A percentile compares a stretch with the other conserved stretches of the same genome.
Conservation (phyloP, 2,888 invertebrate genomes). For the Hipparchia semele region DNA sequence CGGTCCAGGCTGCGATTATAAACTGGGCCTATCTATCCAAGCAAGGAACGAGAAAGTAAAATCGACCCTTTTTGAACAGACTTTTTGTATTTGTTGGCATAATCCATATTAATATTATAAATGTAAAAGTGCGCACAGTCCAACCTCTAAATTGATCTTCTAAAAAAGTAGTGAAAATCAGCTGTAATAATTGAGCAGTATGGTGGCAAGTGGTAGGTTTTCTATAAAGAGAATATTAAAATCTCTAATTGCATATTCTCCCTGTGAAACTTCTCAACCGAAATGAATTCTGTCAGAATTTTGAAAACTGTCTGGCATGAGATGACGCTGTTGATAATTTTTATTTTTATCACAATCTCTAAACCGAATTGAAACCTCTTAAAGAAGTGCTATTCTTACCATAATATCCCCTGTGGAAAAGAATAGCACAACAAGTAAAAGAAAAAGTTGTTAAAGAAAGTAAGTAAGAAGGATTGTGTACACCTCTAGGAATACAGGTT, state of each 20-base stretch:
- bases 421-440: background rate
- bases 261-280: too few species aligned
- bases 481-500: background rate
- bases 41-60: background rate
- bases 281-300: too few species aligned
- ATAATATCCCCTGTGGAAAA: background rate
- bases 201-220: too few species aligned
- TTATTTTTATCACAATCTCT: background rate
- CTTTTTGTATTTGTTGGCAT: background rate
- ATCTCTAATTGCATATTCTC: too few species aligned
- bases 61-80: background rate
- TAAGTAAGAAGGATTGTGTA: background rate
- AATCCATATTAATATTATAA: too few species aligned
- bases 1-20: constrained; percentile 15
- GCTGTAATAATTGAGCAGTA: too few species aligned
- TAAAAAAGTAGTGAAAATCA: too few species aligned
- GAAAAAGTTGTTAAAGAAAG: background rate
- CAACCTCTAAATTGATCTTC: too few species aligned
- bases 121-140: too few species aligned
- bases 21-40: constrained; percentile 33
- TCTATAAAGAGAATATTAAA: too few species aligned
- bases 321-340: too few species aligned
- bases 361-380: background rate
- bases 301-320: too few species aligned
- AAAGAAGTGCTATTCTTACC: background rate